Evolutionary conservation across 2,113 vertebrate species (phyloP).

Genomic region (Albula glossodonta): DNA sequence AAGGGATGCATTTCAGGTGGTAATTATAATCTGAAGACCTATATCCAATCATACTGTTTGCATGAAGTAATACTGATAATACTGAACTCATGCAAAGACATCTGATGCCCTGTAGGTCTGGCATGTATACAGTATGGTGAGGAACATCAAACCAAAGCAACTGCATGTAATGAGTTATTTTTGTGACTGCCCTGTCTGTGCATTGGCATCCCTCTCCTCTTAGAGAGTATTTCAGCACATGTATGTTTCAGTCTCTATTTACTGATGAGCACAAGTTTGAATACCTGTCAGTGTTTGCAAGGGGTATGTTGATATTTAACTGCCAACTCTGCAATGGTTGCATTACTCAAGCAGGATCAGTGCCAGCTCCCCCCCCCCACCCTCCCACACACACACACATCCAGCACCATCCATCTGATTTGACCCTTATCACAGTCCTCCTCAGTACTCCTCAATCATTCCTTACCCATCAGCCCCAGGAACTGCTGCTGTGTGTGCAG

Average conservation of each 20-base stretch:
- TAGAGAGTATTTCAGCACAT: not conserved
- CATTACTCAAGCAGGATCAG: not conserved
- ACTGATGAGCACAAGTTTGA: not conserved
- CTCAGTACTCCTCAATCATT: no score
- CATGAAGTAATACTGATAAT: not conserved
- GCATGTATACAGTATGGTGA: not conserved
- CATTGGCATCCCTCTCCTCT: not conserved
- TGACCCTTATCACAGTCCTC: not conserved
- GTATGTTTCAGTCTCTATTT: not conserved
- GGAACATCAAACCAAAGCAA: not conserved
- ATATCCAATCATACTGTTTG: no score
- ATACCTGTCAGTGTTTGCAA: not conserved
- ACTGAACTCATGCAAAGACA: not conserved
- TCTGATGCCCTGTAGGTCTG: not conserved
- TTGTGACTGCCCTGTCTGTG: not conserved
- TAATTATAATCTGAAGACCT: not conserved
- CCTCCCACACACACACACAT: not conserved
- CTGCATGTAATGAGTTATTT: not conserved
- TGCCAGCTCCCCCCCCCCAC: not conserved
- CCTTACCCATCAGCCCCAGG: not conserved
- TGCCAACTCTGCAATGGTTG: not conserved
- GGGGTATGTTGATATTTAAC: not conserved
- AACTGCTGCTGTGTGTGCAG: not conserved
- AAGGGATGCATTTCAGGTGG: not conserved
- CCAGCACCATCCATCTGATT: not conserved